Evolutionary conservation across 2,888 invertebrate genomes (phyloP).

Genomic region (Rotaria macrura): DNA sequence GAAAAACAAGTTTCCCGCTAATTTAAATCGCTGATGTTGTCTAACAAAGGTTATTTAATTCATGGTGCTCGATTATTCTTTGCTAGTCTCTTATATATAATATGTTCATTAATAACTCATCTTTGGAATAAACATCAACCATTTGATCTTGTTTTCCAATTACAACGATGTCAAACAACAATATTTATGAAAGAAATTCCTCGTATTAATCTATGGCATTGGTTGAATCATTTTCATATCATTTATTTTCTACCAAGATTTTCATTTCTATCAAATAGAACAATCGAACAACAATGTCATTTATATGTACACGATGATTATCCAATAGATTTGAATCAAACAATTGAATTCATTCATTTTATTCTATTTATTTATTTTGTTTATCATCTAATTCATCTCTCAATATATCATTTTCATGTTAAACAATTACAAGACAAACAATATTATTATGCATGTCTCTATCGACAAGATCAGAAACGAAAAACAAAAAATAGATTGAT

Average conservation of each 20-base stretch:
- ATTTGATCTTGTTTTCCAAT: not conserved
- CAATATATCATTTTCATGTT: not conserved
- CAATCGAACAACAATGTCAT: not conserved
- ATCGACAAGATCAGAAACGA: not conserved
- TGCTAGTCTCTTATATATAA: not conserved
- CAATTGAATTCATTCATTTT: not conserved
- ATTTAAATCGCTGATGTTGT: not conserved
- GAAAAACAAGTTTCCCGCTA: not conserved
- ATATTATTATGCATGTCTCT: not conserved
- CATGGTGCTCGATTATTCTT: not conserved
- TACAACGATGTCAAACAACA: not conserved
- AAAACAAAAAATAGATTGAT: not conserved
- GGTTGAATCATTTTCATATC: not conserved
- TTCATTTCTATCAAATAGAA: not conserved
- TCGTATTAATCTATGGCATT: not conserved
- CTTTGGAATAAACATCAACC: not conserved
- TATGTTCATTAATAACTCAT: not conserved
- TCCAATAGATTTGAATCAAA: not conserved
- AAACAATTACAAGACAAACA: not conserved
- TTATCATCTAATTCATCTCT: not conserved
- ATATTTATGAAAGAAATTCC: not conserved
- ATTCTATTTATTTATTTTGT: not conserved
- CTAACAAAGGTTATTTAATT: not conserved
- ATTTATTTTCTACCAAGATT: not conserved
- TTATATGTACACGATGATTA: not conserved